Percentiles rank a stretch among this genome's conserved stretches.
These are phyloP conservation scores for Excalfactoria chinensis DNA, from an alignment of 2,113 vertebrate species.

Conservation along the genomic window DNA sequence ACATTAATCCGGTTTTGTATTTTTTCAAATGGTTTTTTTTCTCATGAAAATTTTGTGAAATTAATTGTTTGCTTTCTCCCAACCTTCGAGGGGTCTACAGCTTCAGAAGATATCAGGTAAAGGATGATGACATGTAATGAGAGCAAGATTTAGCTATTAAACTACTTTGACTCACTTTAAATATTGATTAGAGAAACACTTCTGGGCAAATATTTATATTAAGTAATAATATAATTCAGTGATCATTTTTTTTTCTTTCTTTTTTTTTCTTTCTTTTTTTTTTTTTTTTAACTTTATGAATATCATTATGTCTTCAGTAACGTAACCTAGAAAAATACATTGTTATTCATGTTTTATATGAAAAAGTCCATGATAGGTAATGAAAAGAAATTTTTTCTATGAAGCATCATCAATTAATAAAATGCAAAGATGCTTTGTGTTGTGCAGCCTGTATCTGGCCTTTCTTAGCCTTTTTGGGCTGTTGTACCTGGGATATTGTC, in stretches of 20 bases:
- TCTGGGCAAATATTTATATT: constrained; percentile 71
- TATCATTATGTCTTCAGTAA: constrained; percentile 46
- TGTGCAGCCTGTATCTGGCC: not conserved
- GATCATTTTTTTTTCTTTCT: not conserved
- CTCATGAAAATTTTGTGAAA: constrained; percentile 53
- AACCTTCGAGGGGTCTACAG: constrained; percentile 49
- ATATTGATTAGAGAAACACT: constrained; percentile 75
- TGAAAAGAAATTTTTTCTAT: not conserved
- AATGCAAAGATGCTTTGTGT: not conserved
- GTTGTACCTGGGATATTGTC: not conserved
- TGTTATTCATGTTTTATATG: not conserved
- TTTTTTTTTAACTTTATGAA: not conserved
- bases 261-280: not conserved
- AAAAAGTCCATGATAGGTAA: not conserved
- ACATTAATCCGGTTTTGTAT: constrained; percentile 33
- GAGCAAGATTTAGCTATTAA: constrained; percentile 63
- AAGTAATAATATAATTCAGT: constrained; percentile 50
- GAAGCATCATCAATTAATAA: not conserved
- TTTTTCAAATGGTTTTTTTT: constrained; percentile 29
- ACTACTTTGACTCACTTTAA: constrained; percentile 69
- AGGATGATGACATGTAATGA: constrained; percentile 67
- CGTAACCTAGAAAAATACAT: constrained; percentile 25
- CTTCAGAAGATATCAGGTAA: constrained; percentile 62
- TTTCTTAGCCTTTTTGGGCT: not conserved
- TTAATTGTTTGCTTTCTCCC: constrained; percentile 67